phyloP scores from a whole-genome alignment of 2,797 vertebrate species.

The Ptychadena robeensis region DNA sequence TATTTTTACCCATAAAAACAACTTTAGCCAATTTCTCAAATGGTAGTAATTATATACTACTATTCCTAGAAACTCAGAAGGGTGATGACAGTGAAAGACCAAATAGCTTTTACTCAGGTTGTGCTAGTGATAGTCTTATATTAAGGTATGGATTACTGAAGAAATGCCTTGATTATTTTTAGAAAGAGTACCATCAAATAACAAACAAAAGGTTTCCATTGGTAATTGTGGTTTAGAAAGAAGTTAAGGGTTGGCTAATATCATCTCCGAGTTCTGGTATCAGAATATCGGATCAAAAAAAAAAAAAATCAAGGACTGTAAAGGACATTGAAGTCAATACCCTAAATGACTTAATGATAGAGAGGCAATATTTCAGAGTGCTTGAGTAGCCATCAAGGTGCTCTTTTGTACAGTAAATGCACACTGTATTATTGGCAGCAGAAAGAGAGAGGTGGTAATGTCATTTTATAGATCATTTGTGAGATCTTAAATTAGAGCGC shows the following conservation, averaged over 20 bases:
- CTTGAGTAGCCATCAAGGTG: conserved; percentile 16
- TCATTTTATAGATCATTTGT: conserved; percentile 32
- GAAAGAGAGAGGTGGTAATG: conserved; percentile 27
- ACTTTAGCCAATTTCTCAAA: no score
- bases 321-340: conserved; percentile 29
- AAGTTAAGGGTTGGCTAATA: conserved; percentile 5
- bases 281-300: background rate
- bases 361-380: conserved; percentile 33
- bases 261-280: conserved; percentile 3
- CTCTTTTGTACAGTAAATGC: conserved; percentile 28
- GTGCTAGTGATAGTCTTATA: background rate
- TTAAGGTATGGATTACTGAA: background rate
- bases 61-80: no score
- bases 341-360: conserved; percentile 32
- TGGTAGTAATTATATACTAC: background rate
- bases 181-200: background rate
- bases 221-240: background rate
- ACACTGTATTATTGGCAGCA: conserved; percentile 22
- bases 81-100: no score
- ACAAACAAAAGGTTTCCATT: background rate
- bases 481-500: conserved; percentile 35
- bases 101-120: background rate
- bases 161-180: background rate
- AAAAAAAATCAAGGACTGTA: background rate
- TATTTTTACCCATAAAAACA: no score